Conservation (phyloP, 2,888 invertebrate species). For the Phaedon cochleariae region DNA sequence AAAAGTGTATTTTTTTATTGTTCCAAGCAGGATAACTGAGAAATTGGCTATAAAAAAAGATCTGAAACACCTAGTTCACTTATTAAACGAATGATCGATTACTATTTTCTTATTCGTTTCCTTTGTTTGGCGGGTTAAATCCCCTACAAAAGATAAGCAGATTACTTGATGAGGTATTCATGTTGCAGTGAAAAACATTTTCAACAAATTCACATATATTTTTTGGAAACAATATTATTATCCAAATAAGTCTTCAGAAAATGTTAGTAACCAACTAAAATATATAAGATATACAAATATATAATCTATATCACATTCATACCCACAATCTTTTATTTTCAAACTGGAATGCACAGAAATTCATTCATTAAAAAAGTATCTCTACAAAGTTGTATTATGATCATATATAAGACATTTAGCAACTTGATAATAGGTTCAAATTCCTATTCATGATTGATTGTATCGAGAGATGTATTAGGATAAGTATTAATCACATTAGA, state of each 20-base stretch:
- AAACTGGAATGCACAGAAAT: constrained; percentile 30
- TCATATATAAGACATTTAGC: constrained; percentile 23
- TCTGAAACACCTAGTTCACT: no score
- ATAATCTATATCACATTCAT: constrained; percentile 30
- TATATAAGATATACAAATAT: constrained; percentile 39
- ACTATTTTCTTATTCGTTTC: no score
- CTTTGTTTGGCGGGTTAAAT: no score
- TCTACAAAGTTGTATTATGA: constrained; percentile 13
- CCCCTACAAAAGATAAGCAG: no score
- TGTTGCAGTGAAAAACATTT: no score
- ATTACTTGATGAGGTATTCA: no score
- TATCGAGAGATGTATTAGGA: constrained; percentile 30
- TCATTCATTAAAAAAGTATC: constrained; percentile 20
- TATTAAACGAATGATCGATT: no score
- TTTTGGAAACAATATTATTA: not conserved
- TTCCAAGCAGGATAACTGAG: no score
- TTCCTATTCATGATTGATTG: constrained; percentile 28
- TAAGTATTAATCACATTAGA: constrained; percentile 55
- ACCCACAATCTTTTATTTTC: constrained; percentile 24
- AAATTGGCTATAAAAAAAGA: no score
- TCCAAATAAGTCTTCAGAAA: not conserved
- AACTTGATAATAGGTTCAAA: constrained; percentile 14
- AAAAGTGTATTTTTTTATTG: no score
- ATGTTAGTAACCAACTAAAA: constrained; percentile 25
- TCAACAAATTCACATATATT: not conserved